phyloP scores from a whole-genome alignment of 2,113 vertebrate genomes.

The Strix uralensis region DNA sequence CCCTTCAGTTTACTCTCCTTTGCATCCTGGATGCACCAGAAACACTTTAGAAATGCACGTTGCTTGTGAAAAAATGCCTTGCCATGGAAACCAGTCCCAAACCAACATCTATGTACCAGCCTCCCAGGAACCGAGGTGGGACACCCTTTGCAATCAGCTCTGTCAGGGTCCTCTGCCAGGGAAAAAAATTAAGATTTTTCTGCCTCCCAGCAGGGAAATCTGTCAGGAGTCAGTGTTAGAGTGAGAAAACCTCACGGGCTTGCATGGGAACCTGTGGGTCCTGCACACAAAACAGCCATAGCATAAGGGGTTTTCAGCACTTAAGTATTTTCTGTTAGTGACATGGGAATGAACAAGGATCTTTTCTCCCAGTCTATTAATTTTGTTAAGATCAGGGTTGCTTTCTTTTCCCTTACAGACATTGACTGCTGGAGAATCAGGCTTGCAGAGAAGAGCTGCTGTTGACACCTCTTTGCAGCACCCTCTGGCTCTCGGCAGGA shows the following conservation, averaged over 20 bases:
- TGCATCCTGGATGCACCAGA: not conserved
- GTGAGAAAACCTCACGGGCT: not conserved
- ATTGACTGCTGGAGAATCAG: not conserved
- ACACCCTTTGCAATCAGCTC: not conserved
- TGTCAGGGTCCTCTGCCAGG: not conserved
- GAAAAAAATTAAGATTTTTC: not conserved
- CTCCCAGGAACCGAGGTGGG: not conserved
- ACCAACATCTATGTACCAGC: not conserved
- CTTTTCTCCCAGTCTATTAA: not conserved
- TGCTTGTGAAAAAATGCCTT: not conserved
- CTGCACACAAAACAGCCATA: not conserved
- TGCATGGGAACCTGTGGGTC: not conserved
- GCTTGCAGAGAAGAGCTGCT: not conserved
- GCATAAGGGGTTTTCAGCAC: not conserved
- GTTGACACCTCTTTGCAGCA: not conserved
- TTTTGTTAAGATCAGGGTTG: not conserved
- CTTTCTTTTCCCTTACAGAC: not conserved
- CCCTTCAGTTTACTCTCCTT: not conserved
- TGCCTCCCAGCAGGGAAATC: not conserved
- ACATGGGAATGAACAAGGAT: not conserved
- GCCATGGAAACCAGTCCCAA: fast-evolving
- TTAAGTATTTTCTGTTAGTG: not conserved
- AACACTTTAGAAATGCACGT: not conserved
- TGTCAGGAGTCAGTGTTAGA: not conserved
- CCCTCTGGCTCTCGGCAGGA: not conserved